Base-by-base conservation (phyloP, 2,888 invertebrate genomes). In the Eupsilia transversa region DNA sequence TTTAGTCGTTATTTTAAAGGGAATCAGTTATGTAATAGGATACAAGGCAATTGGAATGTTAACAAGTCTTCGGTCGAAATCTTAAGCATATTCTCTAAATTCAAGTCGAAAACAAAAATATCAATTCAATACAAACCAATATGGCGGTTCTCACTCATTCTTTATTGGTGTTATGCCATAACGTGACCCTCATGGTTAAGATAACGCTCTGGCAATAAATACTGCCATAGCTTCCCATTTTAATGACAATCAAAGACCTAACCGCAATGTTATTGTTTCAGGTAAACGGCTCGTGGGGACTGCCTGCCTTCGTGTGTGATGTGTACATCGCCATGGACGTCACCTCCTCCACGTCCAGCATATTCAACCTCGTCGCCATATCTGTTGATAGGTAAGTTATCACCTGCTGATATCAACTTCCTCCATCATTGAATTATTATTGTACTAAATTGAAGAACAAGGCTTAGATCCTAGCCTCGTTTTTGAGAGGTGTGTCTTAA, bases 241-340 rank as follows among this genome's bases (percentile, higher is more conserved):
- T 17, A 30, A 57, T 30, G 38, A 6, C 17, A n/a, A 27, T 43
- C 60, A 14, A 23, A 2, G 0, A 33, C 27, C 33, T 52, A 27
- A 57, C 17, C 30, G 2, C 0, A 20, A 3, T 46, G 0, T 27
- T 1, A 17, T 92, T 90, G 88, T 90, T 75, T 0, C 97, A 98
- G 98, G 98, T 98, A 84, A 98, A 98, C 94, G 98, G 98, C 72
- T 97, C 97, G 67, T 99, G 99, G 99, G 98, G 98, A 43, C 96
- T 99, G 89, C 99, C 99, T 57, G 98, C 98, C 87, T 98, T 99
- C 92, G 98, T 99, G 88, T 99, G 99, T 96, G 99, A 99, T 97
- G 98, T 99, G 96, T 99, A 99, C 97, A 99, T 99, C 93, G 99
- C 99, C 74, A 98, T 99, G 98, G 99, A 99, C 96, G 99, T 99